Base-by-base conservation (phyloP, 2,797 vertebrate genomes). In the Aldrovandia affinis region DNA sequence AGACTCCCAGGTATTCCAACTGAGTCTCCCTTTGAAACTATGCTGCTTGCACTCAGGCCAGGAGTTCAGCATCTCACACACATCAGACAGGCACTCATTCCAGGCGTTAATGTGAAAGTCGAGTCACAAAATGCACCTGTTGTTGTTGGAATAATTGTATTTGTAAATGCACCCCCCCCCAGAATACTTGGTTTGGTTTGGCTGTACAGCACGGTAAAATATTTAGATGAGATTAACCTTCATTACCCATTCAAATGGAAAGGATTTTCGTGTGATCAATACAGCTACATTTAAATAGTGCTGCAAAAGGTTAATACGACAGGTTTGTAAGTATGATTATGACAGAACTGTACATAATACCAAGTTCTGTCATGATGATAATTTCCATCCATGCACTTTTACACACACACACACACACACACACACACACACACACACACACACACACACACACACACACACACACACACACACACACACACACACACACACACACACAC, bases 381-480 rank as follows among this genome's bases (percentile, higher is more conserved):
- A 8, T 52, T 25, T 39, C 50, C 33, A 83, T 20, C 14, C 20
- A 20, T 44, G 39, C n/a, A 33, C 36, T 18, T 10, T 8, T 25
- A 42, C 12, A 68, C 82, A 36, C n/a, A 73, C 55, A 81, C 80
- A 57, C 55, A 28, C 39, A 55, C 42, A 81, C 80, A 57, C 55
- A 28, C 39, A 55, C 42, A 42, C 12, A 68, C 82, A 36, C n/a
- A 73, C 55, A 81, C 80, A 57, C 55, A 28, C 39, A 55, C 42
- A 42, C 12, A 68, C 82, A 36, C n/a, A 73, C 55, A 81, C 80
- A 57, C 55, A 28, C 39, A 55, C 42, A n/a, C n/a, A n/a, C n/a
- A n/a, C n/a, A 65, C 81, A 33, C 25, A 79, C 63, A 81, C 79
- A 55, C 54, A 25, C 52, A 70, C 39, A 44, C 75, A 9, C 36